These are phyloP conservation scores for Tychaedon coryphoeus DNA, from an alignment of 2,113 vertebrate species.

Conservation along the genomic window DNA sequence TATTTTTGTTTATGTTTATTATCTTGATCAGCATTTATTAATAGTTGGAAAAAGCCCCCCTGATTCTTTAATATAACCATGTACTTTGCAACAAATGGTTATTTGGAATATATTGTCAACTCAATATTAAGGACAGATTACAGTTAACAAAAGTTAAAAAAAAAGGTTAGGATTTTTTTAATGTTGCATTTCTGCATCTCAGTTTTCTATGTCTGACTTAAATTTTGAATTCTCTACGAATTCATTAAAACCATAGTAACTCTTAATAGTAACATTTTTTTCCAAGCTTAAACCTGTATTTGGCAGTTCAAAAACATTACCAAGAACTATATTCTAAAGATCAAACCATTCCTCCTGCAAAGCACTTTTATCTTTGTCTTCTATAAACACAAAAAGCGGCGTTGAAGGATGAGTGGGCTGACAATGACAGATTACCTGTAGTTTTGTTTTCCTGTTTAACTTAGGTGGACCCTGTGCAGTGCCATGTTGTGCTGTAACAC, in stretches of 20 bases:
- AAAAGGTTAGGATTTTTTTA: neutral
- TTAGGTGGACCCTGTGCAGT: conserved; percentile 12
- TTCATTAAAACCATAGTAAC: neutral
- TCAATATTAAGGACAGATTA: neutral
- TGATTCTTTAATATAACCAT: neutral
- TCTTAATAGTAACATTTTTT: neutral
- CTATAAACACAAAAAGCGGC: conserved; percentile 15
- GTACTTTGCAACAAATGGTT: neutral
- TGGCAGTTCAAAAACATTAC: neutral
- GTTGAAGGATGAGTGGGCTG: conserved; percentile 24
- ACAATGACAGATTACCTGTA: conserved; percentile 61
- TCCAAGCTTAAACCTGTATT: neutral
- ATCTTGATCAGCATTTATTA: neutral
- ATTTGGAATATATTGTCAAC: neutral
- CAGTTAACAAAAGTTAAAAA: neutral
- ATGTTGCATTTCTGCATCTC: neutral
- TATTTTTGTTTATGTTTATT: neutral
- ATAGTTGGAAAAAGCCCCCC: neutral
- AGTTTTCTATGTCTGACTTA: neutral
- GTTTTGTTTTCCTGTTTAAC: conserved; percentile 55
- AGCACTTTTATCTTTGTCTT: conserved; percentile 40
- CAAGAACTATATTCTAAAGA: neutral
- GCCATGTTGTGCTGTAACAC: conserved; percentile 1
- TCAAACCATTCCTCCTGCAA: conserved; percentile 5
- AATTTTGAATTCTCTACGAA: neutral